Evolutionary conservation across 2,888 invertebrate genomes (phyloP).

Genomic region (Amiota minor): DNA sequence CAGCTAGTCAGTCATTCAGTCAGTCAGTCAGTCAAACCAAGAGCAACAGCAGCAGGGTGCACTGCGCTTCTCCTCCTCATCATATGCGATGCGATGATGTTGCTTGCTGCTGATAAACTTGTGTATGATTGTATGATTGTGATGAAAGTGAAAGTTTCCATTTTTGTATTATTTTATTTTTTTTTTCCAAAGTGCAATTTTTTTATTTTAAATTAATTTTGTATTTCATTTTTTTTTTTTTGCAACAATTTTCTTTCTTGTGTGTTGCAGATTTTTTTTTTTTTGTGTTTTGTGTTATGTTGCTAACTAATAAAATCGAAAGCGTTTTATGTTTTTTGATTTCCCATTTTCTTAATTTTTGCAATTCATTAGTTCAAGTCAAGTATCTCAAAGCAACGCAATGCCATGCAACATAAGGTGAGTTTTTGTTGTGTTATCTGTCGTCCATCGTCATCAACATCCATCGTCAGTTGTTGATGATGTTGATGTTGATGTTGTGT

Average conservation of each 20-base stretch:
- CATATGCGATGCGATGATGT: not conserved
- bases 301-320: conserved; percentile 12
- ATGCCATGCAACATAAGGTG: too few relatives aligned
- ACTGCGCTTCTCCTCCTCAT: not conserved
- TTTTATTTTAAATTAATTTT: not conserved
- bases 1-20: not conserved
- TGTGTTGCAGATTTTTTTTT: not conserved
- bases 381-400: too few relatives aligned
- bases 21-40: not conserved
- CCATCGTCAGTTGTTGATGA: too few relatives aligned
- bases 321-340: not conserved
- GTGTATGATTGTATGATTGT: too few relatives aligned
- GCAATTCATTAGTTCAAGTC: not conserved
- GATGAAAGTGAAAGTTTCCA: conserved; percentile 50
- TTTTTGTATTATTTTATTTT: conserved; percentile 27
- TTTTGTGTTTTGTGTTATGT: not conserved
- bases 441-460: too few relatives aligned
- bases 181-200: not conserved
- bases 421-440: too few relatives aligned
- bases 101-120: conserved; percentile 29
- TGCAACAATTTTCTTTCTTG: not conserved
- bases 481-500: not conserved
- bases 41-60: not conserved
- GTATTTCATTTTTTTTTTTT: not conserved
- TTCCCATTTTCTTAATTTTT: not conserved